Conservation (phyloP, 2,113 vertebrate species). For the Brachyhypopomus occidentalis region DNA sequence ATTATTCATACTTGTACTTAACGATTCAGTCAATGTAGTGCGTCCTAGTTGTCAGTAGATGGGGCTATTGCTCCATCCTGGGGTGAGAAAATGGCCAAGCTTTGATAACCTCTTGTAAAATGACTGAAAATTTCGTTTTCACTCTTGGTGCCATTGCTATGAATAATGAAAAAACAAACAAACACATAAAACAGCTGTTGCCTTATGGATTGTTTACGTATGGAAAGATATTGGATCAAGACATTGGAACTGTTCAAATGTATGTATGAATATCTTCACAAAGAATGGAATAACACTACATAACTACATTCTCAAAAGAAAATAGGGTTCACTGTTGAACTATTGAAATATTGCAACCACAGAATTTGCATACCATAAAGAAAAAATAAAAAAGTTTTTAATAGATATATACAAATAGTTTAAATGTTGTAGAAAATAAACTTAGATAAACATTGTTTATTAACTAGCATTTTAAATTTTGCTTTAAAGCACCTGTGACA, state of each 20-base stretch:
- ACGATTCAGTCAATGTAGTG: neutral
- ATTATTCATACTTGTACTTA: neutral
- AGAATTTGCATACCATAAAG: too few species aligned
- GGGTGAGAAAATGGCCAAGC: neutral
- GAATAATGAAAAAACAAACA: neutral
- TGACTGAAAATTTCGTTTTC: neutral
- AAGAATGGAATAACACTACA: neutral
- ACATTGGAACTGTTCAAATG: neutral
- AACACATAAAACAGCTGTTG: neutral
- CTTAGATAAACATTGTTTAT: too few species aligned
- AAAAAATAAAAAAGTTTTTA: too few species aligned
- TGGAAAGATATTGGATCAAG: too few species aligned
- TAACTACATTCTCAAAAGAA: too few species aligned
- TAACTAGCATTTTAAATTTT: too few species aligned
- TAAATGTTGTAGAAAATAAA: too few species aligned
- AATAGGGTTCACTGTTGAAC: too few species aligned
- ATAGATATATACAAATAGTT: too few species aligned
- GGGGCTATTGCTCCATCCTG: conserved; percentile 36
- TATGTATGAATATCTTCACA: neutral
- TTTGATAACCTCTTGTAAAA: neutral
- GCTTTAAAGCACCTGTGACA: too few species aligned
- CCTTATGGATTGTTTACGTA: too few species aligned
- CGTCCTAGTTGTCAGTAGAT: conserved; percentile 20
- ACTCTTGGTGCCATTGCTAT: neutral
- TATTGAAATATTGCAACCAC: too few species aligned